Percentiles rank a stretch among this genome's conserved stretches.
Conservation (phyloP, 1,140 invertebrate genomes). For the Drosophila pseudoobscura region DNA sequence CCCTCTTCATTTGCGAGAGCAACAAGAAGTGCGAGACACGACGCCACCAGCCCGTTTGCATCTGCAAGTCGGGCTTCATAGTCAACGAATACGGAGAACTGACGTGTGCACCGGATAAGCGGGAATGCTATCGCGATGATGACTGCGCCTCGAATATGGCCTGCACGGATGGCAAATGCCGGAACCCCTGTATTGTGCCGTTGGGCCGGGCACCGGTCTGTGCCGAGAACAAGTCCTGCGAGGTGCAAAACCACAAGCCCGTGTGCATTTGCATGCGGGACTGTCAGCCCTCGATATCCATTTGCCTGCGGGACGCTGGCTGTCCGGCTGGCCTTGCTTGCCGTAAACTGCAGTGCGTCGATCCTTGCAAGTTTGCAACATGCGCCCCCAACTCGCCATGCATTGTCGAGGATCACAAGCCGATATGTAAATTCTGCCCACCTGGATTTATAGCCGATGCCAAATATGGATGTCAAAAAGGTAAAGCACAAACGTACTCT, state of each 20-base stretch:
- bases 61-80: slow-evolving; percentile 94
- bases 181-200: slow-evolving; percentile 91
- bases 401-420: slow-evolving; percentile 95
- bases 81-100: slow-evolving; percentile 93
- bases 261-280: slow-evolving; percentile 94
- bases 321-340: slow-evolving; percentile 93
- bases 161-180: slow-evolving; percentile 91
- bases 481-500: slow-evolving; percentile 85
- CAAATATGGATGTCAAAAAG: slow-evolving; percentile 96
- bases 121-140: slow-evolving; percentile 90
- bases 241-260: slow-evolving; percentile 92
- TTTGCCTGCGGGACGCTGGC: slow-evolving; percentile 94
- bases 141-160: slow-evolving; percentile 94
- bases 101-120: slow-evolving; percentile 90
- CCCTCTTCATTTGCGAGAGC: slow-evolving; percentile 87
- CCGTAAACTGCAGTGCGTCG: slow-evolving; percentile 93
- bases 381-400: slow-evolving; percentile 93
- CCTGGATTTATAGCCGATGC: slow-evolving; percentile 93
- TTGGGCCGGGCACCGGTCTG: slow-evolving; percentile 86
- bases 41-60: slow-evolving; percentile 92
- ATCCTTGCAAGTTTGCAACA: slow-evolving; percentile 91
- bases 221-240: slow-evolving; percentile 91
- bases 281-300: slow-evolving; percentile 92
- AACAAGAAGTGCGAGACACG: slow-evolving; percentile 95
- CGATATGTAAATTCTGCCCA: slow-evolving; percentile 97